Evolutionary conservation across 2,113 vertebrate genomes (phyloP).

Genomic region (Tursiops truncatus): DNA sequence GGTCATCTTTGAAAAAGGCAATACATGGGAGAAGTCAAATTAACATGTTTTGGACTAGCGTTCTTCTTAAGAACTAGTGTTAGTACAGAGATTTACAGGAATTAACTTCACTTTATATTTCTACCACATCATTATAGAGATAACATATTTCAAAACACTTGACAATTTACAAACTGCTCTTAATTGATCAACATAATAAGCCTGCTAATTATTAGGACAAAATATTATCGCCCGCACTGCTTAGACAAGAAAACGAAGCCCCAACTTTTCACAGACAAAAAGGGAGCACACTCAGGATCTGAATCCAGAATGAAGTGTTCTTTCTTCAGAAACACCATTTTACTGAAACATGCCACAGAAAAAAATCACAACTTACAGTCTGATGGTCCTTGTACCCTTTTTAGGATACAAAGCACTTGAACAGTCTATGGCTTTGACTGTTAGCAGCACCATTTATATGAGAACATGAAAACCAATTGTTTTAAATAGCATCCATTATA

Average conservation of each 20-base stretch:
- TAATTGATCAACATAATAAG: constrained; percentile 45
- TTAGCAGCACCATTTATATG: constrained; percentile 46
- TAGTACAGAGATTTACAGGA: background rate
- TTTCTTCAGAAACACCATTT: background rate
- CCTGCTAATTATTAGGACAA: constrained; percentile 47
- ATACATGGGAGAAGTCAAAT: background rate
- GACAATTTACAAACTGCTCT: constrained; percentile 29
- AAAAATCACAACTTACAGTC: constrained; percentile 58
- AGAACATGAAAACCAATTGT: constrained; percentile 52
- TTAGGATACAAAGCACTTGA: constrained; percentile 49
- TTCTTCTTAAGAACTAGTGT: background rate
- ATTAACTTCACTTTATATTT: constrained; percentile 21
- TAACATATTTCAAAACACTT: constrained; percentile 52
- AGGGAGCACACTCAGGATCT: background rate
- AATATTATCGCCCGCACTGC: background rate
- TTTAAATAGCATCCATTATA: constrained; percentile 53
- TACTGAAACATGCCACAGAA: background rate
- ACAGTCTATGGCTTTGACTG: constrained; percentile 56
- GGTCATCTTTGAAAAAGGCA: background rate
- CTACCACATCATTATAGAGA: constrained; percentile 19
- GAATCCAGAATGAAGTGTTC: background rate
- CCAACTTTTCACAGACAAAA: background rate
- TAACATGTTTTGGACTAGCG: background rate
- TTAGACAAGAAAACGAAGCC: constrained; percentile 35
- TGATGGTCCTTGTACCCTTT: constrained; percentile 61